Base-by-base conservation (phyloP, 2,113 vertebrate genomes). In the Tor tambroides region DNA sequence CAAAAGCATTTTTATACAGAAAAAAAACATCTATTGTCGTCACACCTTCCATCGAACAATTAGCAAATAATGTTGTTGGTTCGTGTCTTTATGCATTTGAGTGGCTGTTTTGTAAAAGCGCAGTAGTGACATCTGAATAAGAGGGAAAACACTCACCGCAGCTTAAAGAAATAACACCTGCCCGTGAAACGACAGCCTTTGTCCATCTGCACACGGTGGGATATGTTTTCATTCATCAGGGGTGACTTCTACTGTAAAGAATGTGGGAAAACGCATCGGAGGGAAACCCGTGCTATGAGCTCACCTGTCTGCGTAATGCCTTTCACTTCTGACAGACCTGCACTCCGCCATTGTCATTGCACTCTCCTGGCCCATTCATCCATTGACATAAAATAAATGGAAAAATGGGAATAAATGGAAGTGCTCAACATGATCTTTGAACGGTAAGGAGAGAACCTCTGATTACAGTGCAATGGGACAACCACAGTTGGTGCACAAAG, bases 321-420 rank as follows among this genome's bases (percentile, higher is more conserved):
- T 85, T 86, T 89, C 83, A 87, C 84, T 49, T 89, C 72, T 54
- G 32, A 61, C 82, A 86, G 83, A 74, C 76, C 43, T 17, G 28
- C 32, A 80, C 88, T 74, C 61, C 72, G 76, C 81, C 85, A 87
- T 65, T 72, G 59, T 80, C 80, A 83, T 35, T 85, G 82, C 54
- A 80, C 75, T 83, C 82, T 80, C 81, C 86, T 82, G 54, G 23
- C 43, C 80, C 32, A 84, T 89, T 91, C 85, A 89, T 41, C 61
- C 59, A 46, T 19, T 63, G 71, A 87, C 26, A 59, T 32, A 51
- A 72, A 86, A 78, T 38, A 88, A 85, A 87, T 19, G 30, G 51
- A 65, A 65, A 86, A 87, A 88, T 84, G 19, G 63, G 38, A 72
- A 85, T 86, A 86, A 76, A 75, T 17, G 28, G 46, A 38, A 65